Evolutionary conservation across 1,140 invertebrate species (phyloP).

Genomic region (Hyphantria cunea): DNA sequence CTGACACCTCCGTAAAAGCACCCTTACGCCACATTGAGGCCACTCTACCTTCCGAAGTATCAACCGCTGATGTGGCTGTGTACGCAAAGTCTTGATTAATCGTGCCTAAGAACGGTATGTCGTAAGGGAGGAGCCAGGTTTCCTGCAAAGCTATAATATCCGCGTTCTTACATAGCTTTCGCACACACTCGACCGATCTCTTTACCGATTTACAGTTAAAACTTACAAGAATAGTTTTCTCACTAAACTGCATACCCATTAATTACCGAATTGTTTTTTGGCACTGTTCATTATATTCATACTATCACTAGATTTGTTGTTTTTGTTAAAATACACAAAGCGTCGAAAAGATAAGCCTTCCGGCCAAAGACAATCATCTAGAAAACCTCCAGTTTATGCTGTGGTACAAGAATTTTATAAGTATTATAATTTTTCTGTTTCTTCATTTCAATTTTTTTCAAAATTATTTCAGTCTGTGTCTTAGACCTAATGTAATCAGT

Average conservation of each 20-base stretch:
- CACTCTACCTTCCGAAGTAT: not conserved
- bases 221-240: not conserved
- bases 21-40: not conserved
- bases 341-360: no score
- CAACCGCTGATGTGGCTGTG: not conserved
- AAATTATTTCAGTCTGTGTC: no score
- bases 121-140: conserved; percentile 6
- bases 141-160: conserved; percentile 14
- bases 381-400: no score
- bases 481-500: no score
- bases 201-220: conserved; percentile 10
- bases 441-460: no score
- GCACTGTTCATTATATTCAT: no score
- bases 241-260: not conserved
- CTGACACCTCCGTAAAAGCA: not conserved
- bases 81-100: not conserved
- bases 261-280: not conserved
- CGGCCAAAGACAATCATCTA: no score
- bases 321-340: no score
- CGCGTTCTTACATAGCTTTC: not conserved
- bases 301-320: no score
- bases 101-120: conserved; percentile 1
- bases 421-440: no score
- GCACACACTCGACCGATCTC: conserved; percentile 2
- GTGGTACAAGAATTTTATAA: no score